These are phyloP conservation scores for Etheostoma nigrum DNA, from an alignment of 2,797 vertebrate genomes.

Conservation along the genomic window DNA sequence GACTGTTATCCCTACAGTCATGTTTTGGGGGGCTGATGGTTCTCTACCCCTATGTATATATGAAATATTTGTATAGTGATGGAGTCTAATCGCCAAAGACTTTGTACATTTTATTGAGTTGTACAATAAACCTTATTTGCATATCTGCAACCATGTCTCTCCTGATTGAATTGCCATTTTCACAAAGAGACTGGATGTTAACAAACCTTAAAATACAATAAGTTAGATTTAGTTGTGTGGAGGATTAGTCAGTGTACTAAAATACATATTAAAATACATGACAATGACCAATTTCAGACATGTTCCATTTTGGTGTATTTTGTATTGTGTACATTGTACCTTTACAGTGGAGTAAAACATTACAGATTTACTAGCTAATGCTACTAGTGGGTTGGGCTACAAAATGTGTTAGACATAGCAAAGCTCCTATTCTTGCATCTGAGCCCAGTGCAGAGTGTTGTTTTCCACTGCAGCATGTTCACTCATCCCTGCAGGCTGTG, in stretches of 20 bases:
- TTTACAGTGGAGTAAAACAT: conserved; percentile 25
- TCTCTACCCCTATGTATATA: too few species aligned
- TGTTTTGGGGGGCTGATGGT: too few species aligned
- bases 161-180: background rate
- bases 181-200: too few species aligned
- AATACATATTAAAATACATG: background rate
- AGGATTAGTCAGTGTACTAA: background rate
- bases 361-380: conserved; percentile 34
- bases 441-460: conserved; percentile 60
- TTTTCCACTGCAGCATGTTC: conserved; percentile 69
- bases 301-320: background rate
- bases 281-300: background rate
- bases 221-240: background rate
- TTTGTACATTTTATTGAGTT: too few species aligned
- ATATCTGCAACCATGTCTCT: too few species aligned
- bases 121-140: too few species aligned
- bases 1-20: too few species aligned
- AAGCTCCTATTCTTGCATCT: conserved; percentile 38
- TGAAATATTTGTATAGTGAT: too few species aligned
- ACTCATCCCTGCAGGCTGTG: conserved; percentile 70
- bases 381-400: conserved; percentile 16
- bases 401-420: conserved; percentile 28
- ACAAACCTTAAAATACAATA: background rate
- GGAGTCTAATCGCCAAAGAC: too few species aligned
- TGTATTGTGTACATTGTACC: background rate